Base-by-base conservation (phyloP, 2,888 invertebrate species). In the Meghimatium bilineatum region DNA sequence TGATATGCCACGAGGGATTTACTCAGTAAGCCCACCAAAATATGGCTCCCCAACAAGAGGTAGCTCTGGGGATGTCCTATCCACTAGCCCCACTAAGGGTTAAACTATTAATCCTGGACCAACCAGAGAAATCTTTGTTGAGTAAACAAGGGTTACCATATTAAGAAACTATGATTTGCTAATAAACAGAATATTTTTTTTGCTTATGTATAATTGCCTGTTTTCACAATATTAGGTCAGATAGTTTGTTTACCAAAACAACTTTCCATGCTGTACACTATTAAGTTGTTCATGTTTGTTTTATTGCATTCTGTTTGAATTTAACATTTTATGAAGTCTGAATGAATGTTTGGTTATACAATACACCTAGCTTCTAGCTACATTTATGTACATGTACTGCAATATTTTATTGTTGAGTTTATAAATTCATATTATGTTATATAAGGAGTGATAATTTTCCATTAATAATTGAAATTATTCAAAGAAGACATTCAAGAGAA, bases 1-100 rank as follows among this genome's bases (percentile, higher is more conserved):
- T 56, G 93, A 93, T 87, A 89, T 90, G 80, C 93, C 93, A 12
- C 89, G 91, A 23, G 92, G 92, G 44, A 89, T 90, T 74, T 92
- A 91, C 84, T 91, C 91, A 38, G 89, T 90, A 77, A 92, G 92
- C 78, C 93, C 92, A 52, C 89, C 90, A 67, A 89, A 89, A 86
- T 88, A 87, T 72, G 88, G 89, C 29, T 86, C 88, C 52, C 84
- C 86, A 44, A 69, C 77, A 38, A 71, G 77, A 29, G 83, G 85
- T 38, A 79, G 84, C 56, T 72, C 85, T 36, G 83, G 83, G 17
- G 82, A 82, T 72, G 84, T 80, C 36, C 85, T 89, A 17, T 86
- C 87, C 78, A 85, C 86, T 67, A 88, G 88, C 84, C 89, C 88
- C 26, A 85, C 88, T 63, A 86, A 87, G 77, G 84, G 87, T n/a